phyloP scores from a whole-genome alignment of 2,797 vertebrate genomes.

The Sebastes itinus region DNA sequence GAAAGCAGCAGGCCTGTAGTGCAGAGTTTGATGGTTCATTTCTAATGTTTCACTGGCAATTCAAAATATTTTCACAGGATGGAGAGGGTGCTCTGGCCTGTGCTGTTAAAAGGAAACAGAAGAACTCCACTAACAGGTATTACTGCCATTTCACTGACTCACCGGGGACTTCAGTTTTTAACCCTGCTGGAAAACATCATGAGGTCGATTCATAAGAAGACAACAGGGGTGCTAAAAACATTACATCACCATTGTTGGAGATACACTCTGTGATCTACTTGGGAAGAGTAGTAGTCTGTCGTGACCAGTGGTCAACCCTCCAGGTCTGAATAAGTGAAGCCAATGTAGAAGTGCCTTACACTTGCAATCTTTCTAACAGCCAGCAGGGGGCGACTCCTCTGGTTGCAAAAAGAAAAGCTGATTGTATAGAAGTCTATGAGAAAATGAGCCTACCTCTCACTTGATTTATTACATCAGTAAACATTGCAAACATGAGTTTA shows the following conservation, averaged over 20 bases:
- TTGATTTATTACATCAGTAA: too few species aligned
- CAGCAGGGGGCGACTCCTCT: too few species aligned
- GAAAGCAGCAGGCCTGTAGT: slow-evolving; percentile 19
- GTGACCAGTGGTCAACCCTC: not conserved
- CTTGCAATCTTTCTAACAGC: too few species aligned
- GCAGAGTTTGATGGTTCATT: slow-evolving; percentile 73
- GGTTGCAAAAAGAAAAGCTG: too few species aligned
- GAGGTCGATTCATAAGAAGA: not conserved
- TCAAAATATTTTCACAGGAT: slow-evolving; percentile 64
- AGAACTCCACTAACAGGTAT: slow-evolving; percentile 7
- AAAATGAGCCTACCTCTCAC: too few species aligned
- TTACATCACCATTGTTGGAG: not conserved
- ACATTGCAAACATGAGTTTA: too few species aligned
- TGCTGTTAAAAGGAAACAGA: slow-evolving; percentile 28
- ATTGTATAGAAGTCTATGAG: too few species aligned
- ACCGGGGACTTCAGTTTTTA: not conserved
- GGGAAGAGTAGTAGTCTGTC: not conserved
- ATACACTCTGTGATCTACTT: not conserved
- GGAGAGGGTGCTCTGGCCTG: not conserved
- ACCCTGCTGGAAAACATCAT: not conserved
- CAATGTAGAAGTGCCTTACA: too few species aligned
- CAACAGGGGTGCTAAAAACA: not conserved
- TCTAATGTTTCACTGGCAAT: slow-evolving; percentile 67
- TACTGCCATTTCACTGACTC: slow-evolving; percentile 8
- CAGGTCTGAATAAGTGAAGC: too few species aligned